A percentile compares a stretch with the other conserved stretches of the same genome.
These are phyloP conservation scores for Yponomeuta malinellus DNA, from an alignment of 2,888 invertebrate genomes.

Conservation along the genomic window DNA sequence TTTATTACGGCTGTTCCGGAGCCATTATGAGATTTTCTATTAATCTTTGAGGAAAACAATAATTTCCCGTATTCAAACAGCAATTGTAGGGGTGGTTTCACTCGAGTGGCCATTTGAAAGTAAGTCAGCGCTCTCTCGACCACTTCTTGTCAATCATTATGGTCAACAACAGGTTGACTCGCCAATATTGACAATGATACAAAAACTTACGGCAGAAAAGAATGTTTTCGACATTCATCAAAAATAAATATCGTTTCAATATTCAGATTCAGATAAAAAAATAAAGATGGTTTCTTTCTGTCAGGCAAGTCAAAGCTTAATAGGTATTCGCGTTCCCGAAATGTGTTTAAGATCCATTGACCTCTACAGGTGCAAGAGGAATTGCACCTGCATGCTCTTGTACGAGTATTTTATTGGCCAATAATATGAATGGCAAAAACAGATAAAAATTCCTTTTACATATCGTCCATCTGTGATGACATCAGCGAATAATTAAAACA, in stretches of 20 bases:
- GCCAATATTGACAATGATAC: not conserved
- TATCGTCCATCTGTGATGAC: no score
- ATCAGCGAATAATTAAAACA: not conserved
- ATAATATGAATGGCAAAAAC: no score
- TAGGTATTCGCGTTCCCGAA: no score
- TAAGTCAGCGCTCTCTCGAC: not conserved
- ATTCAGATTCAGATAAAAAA: not conserved
- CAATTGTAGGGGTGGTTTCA: not conserved
- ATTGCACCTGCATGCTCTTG: no score
- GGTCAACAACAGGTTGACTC: not conserved
- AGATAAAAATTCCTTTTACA: no score
- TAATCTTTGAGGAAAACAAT: not conserved
- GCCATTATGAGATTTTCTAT: not conserved
- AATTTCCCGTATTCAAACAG: not conserved
- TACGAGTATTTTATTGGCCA: no score
- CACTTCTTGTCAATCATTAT: not conserved
- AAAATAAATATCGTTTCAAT: not conserved
- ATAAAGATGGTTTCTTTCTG: no score
- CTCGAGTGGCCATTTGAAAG: constrained; percentile 13
- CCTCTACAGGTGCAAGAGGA: no score
- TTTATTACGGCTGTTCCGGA: not conserved
- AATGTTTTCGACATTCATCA: not conserved
- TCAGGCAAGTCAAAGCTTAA: no score
- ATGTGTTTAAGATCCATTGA: no score
- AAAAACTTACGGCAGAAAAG: not conserved